phyloP scores from a whole-genome alignment of 2,888 invertebrate species.

The Ligdia adustata region DNA sequence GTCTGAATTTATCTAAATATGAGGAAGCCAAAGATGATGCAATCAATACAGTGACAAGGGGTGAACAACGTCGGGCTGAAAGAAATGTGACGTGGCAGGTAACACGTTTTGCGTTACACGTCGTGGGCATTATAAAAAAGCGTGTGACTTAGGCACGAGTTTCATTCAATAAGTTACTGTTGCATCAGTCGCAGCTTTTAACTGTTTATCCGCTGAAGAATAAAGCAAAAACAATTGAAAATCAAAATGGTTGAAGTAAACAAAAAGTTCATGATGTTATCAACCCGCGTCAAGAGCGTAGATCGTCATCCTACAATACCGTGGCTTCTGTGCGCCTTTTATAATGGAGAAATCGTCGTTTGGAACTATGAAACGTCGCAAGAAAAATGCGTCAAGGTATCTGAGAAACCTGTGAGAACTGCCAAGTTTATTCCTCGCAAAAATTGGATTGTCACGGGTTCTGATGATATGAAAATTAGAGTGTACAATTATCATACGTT shows the following conservation, averaged over 20 bases:
- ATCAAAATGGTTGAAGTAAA: background rate
- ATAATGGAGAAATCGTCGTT: slow-evolving; percentile 98
- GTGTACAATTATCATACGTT: slow-evolving; percentile 99
- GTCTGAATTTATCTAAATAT: too few species aligned
- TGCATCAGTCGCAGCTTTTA: background rate
- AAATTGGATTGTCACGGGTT: slow-evolving; percentile 99
- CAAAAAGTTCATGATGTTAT: slow-evolving; percentile 52
- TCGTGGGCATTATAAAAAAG: background rate
- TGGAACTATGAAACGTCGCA: slow-evolving; percentile 84
- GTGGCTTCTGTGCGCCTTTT: slow-evolving; percentile 98
- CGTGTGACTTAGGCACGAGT: background rate
- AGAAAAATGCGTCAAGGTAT: background rate
- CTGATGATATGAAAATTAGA: slow-evolving; percentile 96
- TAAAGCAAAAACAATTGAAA: background rate
- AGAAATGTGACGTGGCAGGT: slow-evolving; percentile 1
- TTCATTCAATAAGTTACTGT: background rate
- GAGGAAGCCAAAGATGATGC: too few species aligned
- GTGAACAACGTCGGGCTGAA: too few species aligned
- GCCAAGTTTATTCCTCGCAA: slow-evolving; percentile 97
- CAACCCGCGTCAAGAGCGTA: slow-evolving; percentile 97
- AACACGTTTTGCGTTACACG: slow-evolving; percentile 5
- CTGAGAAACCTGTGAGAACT: slow-evolving; percentile 76
- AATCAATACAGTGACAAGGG: too few species aligned
- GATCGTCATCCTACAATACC: slow-evolving; percentile 98
- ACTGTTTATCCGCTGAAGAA: background rate